Conservation (phyloP, 2,888 invertebrate species). For the Andricus quercusramuli region DNA sequence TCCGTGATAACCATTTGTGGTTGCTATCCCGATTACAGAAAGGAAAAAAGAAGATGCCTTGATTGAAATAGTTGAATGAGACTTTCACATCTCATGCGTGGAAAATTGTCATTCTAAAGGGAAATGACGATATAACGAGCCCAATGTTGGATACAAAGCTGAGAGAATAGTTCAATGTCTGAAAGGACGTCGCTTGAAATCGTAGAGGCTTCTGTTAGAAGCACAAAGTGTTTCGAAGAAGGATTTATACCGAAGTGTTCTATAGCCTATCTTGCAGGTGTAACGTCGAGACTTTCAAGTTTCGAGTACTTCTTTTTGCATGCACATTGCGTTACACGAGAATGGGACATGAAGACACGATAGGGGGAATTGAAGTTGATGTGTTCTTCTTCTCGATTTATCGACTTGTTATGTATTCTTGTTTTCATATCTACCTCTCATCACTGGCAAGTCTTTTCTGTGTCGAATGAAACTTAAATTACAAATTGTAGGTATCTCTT, state of each 20-base stretch:
- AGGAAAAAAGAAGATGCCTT: background rate
- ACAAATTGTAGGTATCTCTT: background rate
- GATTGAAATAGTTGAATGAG: background rate
- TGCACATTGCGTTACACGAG: background rate
- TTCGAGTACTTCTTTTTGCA: constrained; percentile 18
- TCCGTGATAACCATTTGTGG: too few species aligned
- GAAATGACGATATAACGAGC: constrained; percentile 7
- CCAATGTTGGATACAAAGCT: background rate
- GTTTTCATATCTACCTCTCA: background rate
- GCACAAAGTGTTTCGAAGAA: constrained; percentile 30
- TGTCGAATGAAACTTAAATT: background rate
- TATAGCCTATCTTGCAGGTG: constrained; percentile 37
- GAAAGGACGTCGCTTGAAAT: constrained; percentile 24
- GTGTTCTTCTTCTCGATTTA: background rate
- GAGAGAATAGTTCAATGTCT: constrained; percentile 20
- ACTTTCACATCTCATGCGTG: too few species aligned
- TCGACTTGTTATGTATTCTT: background rate
- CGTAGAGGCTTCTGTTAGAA: constrained; percentile 17
- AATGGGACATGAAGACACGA: constrained; percentile 5
- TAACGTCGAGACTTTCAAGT: constrained; percentile 36
- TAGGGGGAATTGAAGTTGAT: background rate
- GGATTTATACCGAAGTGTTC: constrained; percentile 20
- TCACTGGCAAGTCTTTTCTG: background rate
- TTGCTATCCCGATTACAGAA: too few species aligned
- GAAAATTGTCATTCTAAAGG: background rate